These are phyloP conservation scores for Phaedon cochleariae DNA, from an alignment of 2,888 invertebrate species.

Conservation along the genomic window DNA sequence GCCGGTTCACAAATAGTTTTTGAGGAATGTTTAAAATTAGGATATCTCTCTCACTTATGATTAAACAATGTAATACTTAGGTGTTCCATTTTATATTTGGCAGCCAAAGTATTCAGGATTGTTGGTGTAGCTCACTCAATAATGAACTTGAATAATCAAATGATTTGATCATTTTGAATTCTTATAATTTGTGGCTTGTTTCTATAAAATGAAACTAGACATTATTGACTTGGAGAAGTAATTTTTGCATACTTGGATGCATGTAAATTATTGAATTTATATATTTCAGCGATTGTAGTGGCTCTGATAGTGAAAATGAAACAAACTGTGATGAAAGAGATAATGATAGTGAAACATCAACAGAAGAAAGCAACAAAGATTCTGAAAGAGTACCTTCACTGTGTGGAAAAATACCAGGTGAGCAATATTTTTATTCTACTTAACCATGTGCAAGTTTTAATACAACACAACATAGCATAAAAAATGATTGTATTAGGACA, in stretches of 20 bases:
- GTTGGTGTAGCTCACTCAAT: conserved; percentile 2
- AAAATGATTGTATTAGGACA: too few species aligned
- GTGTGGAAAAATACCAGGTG: conserved; percentile 30
- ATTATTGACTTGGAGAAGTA: conserved; percentile 31
- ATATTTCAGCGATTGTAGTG: conserved; percentile 51
- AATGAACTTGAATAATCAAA: neutral
- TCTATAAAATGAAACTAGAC: conserved; percentile 39
- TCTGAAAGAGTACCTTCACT: neutral
- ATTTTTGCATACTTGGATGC: neutral
- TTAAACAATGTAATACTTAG: conserved; percentile 38
- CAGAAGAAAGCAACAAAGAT: conserved; percentile 44
- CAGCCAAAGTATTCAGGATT: conserved; percentile 18
- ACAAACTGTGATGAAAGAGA: conserved; percentile 43
- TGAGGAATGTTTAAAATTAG: conserved; percentile 40
- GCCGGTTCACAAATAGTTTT: conserved; percentile 34
- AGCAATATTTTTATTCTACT: too few species aligned
- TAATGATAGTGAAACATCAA: conserved; percentile 43
- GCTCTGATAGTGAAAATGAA: conserved; percentile 51
- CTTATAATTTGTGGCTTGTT: too few species aligned
- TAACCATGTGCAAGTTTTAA: too few species aligned
- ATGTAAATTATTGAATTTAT: conserved; percentile 25
- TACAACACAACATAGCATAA: too few species aligned
- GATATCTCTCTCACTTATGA: conserved; percentile 32
- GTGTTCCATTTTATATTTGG: conserved; percentile 30
- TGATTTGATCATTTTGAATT: neutral